These are phyloP conservation scores for Protophormia terraenovae DNA, from an alignment of 2,888 invertebrate genomes.

Conservation along the genomic window DNA sequence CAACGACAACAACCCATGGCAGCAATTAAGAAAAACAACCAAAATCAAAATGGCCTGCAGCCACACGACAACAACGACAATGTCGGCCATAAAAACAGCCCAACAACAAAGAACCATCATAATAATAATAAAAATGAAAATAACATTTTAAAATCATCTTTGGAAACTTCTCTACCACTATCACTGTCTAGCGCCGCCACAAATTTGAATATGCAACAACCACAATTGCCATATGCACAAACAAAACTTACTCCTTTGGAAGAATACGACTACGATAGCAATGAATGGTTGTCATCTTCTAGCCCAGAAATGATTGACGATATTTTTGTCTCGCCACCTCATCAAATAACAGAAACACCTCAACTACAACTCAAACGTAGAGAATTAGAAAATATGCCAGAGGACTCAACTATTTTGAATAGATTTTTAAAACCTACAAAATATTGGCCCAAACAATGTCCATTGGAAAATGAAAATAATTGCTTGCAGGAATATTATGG, in stretches of 20 bases:
- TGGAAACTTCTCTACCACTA: constrained; percentile 27
- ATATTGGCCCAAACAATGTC: constrained; percentile 74
- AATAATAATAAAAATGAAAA: constrained; percentile 55
- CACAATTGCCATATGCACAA: constrained; percentile 45
- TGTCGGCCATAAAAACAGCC: constrained; percentile 65
- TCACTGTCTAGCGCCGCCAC: constrained; percentile 39
- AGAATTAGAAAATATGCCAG: constrained; percentile 40
- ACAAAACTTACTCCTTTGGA: neutral
- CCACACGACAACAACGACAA: constrained; percentile 45
- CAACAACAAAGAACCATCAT: constrained; percentile 58
- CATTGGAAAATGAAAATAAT: constrained; percentile 70
- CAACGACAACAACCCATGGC: constrained; percentile 7
- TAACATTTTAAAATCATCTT: constrained; percentile 32
- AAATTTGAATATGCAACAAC: constrained; percentile 38
- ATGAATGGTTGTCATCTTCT: constrained; percentile 39
- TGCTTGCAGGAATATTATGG: constrained; percentile 75
- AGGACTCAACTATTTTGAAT: constrained; percentile 65
- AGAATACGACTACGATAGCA: constrained; percentile 19
- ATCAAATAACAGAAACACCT: constrained; percentile 10
- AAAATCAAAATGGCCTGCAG: constrained; percentile 42
- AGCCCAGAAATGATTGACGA: constrained; percentile 49
- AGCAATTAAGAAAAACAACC: constrained; percentile 45
- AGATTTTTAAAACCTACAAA: constrained; percentile 73
- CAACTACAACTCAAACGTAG: constrained; percentile 13
- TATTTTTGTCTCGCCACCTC: constrained; percentile 43